Conservation (phyloP, 2,888 invertebrate species). For the Tridacna gigas region DNA sequence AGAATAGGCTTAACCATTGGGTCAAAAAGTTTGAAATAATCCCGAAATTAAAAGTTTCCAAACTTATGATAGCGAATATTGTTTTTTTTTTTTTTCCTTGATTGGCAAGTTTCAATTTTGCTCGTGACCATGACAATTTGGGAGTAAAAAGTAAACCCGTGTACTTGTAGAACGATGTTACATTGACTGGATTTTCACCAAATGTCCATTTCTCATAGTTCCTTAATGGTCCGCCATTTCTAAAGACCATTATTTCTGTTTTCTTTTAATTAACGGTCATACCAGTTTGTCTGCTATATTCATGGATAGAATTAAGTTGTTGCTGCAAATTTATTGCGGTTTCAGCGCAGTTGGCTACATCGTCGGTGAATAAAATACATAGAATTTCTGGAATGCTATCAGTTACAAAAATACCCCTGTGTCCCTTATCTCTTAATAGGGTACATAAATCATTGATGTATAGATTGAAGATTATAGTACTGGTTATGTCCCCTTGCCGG, state of each 20-base stretch:
- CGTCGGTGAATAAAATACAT: neutral
- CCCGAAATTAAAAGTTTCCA: too few species aligned
- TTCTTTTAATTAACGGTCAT: slow-evolving; percentile 1
- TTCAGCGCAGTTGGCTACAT: slow-evolving; percentile 11
- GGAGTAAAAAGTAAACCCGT: neutral
- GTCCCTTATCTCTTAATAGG: neutral
- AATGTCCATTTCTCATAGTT: neutral
- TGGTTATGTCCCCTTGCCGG: slow-evolving; percentile 10
- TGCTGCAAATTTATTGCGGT: slow-evolving; percentile 13
- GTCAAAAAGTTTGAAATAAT: neutral
- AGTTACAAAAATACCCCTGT: slow-evolving; percentile 19
- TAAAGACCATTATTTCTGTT: slow-evolving; percentile 3
- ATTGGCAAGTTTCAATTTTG: neutral
- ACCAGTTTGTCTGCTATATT: slow-evolving; percentile 11
- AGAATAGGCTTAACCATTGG: neutral
- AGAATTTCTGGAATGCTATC: slow-evolving; percentile 4
- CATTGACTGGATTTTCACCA: neutral
- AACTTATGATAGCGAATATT: too few species aligned
- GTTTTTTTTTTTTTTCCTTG: neutral
- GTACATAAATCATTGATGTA: slow-evolving; percentile 20
- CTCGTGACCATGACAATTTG: neutral
- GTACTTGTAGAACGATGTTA: neutral
- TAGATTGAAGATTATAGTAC: slow-evolving; percentile 17
- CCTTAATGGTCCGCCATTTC: neutral
- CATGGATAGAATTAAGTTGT: slow-evolving; percentile 9